A percentile compares a stretch with the other conserved stretches of the same genome.
These are phyloP conservation scores for Stenopsyche tienmushanensis DNA, from an alignment of 1,140 invertebrate species.

Conservation along the genomic window DNA sequence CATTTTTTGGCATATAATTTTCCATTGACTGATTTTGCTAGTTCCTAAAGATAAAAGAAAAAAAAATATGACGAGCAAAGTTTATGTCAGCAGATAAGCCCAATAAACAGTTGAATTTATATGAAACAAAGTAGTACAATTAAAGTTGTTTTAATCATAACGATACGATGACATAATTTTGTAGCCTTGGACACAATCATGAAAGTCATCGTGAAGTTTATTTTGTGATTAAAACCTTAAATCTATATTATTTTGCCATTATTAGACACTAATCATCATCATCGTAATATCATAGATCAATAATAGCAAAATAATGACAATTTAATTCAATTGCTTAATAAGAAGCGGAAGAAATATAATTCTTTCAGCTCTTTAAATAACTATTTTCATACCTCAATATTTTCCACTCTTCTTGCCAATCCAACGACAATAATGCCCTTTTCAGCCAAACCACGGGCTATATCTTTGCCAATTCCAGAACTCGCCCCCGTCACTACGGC, in stretches of 20 bases:
- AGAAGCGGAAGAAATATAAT: too few relatives aligned
- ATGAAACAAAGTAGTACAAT: not conserved
- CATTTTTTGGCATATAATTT: constrained; percentile 51
- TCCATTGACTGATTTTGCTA: not conserved
- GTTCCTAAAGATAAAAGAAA: too few relatives aligned
- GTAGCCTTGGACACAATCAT: too few relatives aligned
- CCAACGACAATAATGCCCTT: constrained; percentile 60
- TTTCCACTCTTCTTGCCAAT: constrained; percentile 54
- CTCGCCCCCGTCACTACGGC: constrained; percentile 64
- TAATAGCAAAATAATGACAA: too few relatives aligned
- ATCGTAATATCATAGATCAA: too few relatives aligned
- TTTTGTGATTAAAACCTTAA: not conserved
- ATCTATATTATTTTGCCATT: too few relatives aligned
- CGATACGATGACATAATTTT: too few relatives aligned
- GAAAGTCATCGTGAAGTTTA: not conserved
- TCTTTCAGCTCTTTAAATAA: too few relatives aligned
- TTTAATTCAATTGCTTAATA: too few relatives aligned
- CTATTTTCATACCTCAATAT: constrained; percentile 48
- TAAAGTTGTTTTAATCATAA: not conserved
- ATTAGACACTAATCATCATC: too few relatives aligned
- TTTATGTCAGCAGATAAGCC: too few relatives aligned
- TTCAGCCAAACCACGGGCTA: constrained; percentile 51
- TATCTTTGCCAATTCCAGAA: constrained; percentile 59
- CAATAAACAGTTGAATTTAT: not conserved
- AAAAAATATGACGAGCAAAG: not conserved